These are phyloP conservation scores for Phodopus roborovskii DNA, from an alignment of 2,113 vertebrate species.

Conservation along the genomic window DNA sequence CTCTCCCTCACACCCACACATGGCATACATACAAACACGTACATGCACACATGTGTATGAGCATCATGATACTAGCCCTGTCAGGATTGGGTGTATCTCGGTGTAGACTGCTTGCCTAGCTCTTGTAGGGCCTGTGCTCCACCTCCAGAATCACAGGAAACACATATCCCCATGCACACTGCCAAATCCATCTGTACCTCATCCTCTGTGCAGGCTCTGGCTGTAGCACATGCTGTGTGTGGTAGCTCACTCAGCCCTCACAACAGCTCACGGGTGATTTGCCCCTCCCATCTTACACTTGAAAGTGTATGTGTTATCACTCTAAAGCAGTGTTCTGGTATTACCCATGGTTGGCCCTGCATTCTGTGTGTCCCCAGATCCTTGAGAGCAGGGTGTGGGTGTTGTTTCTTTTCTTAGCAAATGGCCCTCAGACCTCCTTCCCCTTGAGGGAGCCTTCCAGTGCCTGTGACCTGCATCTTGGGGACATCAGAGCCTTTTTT, in stretches of 20 bases:
- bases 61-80: background rate
- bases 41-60: background rate
- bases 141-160: background rate
- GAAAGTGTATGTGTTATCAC: background rate
- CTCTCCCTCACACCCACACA: accelerated
- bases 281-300: background rate
- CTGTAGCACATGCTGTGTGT: background rate
- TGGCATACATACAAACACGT: accelerated
- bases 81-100: background rate
- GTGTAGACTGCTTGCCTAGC: background rate
- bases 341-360: background rate
- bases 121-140: background rate
- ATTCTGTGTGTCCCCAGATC: background rate
- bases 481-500: background rate
- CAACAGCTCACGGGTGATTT: background rate
- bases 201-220: background rate
- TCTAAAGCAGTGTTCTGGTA: background rate
- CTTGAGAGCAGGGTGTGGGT: background rate
- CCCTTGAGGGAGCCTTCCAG: background rate
- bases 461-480: background rate
- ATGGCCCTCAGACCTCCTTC: background rate
- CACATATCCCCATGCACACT: too few species aligned
- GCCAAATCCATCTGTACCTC: background rate
- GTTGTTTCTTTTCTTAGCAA: background rate
- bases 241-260: background rate